A percentile compares a stretch with the other conserved stretches of the same genome.
Conservation (phyloP, 2,113 vertebrate species). For the Eira barbara region DNA sequence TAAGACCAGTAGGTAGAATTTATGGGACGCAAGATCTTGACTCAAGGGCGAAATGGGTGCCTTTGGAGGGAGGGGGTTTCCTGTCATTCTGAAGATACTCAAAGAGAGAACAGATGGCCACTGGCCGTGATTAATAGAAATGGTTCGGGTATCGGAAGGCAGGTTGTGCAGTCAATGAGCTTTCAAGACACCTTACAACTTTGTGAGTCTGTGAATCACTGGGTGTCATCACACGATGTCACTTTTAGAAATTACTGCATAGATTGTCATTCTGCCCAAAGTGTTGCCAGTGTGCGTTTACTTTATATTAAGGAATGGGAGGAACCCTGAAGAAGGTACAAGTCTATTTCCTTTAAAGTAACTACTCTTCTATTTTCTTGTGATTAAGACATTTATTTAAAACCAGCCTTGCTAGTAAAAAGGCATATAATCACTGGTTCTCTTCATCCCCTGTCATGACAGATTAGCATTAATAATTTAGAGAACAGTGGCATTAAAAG, state of each 20-base stretch:
- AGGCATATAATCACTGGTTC: slow-evolving; percentile 60
- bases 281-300: neutral
- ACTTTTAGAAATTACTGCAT: slow-evolving; percentile 56
- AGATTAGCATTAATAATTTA: slow-evolving; percentile 74
- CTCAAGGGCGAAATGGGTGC: neutral
- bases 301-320: neutral
- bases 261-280: neutral
- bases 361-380: slow-evolving; percentile 61
- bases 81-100: neutral
- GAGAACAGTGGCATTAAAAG: slow-evolving; percentile 75
- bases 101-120: neutral
- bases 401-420: slow-evolving; percentile 55
- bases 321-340: neutral
- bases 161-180: neutral
- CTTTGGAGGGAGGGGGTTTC: neutral
- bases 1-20: neutral
- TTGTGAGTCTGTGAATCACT: slow-evolving; percentile 44
- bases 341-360: slow-evolving; percentile 51
- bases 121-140: neutral
- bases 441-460: slow-evolving; percentile 60
- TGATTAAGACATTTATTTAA: slow-evolving; percentile 78
- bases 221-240: neutral
- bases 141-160: neutral
- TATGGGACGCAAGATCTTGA: neutral
- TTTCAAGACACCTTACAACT: neutral